phyloP scores from a whole-genome alignment of 2,113 vertebrate genomes.

The Corythornis cristatus region DNA sequence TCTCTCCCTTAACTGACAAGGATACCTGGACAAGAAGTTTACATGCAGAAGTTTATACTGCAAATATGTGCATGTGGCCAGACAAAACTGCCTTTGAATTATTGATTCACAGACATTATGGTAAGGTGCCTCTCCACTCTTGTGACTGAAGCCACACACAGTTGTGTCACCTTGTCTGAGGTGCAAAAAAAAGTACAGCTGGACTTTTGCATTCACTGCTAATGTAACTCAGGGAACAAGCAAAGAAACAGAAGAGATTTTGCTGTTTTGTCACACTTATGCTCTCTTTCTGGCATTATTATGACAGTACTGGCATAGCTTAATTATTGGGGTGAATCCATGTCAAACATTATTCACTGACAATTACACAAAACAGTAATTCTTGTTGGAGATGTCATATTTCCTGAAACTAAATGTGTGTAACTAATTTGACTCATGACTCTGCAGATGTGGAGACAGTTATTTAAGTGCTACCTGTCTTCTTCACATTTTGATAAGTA shows the following conservation, averaged over 20 bases:
- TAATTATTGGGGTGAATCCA: not conserved
- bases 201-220: not conserved
- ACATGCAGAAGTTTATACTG: not conserved
- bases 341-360: not conserved
- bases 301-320: not conserved
- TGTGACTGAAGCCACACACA: not conserved
- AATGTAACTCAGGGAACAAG: not conserved
- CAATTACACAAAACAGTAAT: not conserved
- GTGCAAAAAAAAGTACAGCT: not conserved
- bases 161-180: not conserved
- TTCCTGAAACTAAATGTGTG: not conserved
- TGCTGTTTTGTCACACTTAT: not conserved
- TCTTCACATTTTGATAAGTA: not conserved
- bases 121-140: not conserved
- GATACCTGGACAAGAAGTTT: not conserved
- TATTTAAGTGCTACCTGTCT: not conserved
- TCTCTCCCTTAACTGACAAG: not conserved
- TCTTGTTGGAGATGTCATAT: not conserved
- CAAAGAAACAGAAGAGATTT: not conserved
- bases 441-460: not conserved
- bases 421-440: not conserved
- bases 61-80: not conserved
- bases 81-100: not conserved
- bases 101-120: not conserved
- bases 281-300: not conserved